These are phyloP conservation scores for Acrobasis suavella DNA, from an alignment of 2,888 invertebrate species.

Conservation along the genomic window DNA sequence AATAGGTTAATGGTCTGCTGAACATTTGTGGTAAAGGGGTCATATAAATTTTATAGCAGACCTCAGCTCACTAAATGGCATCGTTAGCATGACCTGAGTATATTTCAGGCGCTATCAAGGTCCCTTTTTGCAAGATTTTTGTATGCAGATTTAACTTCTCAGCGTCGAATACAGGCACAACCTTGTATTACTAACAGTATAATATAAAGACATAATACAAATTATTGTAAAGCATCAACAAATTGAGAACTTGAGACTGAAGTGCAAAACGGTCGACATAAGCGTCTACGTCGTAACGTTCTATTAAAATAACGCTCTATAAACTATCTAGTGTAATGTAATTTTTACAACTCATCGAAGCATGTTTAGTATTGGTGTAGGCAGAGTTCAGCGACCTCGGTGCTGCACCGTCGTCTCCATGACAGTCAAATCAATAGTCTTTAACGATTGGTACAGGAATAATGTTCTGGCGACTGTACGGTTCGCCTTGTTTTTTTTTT, in stretches of 20 bases:
- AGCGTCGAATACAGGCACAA: too few species aligned
- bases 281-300: constrained; percentile 47
- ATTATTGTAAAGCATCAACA: background rate
- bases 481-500: background rate
- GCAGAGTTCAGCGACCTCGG: constrained; percentile 6
- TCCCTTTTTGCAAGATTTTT: too few species aligned
- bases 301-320: constrained; percentile 60
- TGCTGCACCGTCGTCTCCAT: constrained; percentile 6
- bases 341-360: constrained; percentile 44
- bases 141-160: too few species aligned
- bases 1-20: too few species aligned
- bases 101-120: too few species aligned
- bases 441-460: constrained; percentile 4
- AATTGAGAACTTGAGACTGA: constrained; percentile 34
- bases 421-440: constrained; percentile 17
- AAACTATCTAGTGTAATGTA: constrained; percentile 53
- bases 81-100: too few species aligned
- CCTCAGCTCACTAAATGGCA: too few species aligned
- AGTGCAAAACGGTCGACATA: constrained; percentile 43
- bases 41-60: background rate
- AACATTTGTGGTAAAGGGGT: too few species aligned
- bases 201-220: too few species aligned
- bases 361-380: constrained; percentile 15
- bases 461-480: background rate
- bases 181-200: too few species aligned